Evolutionary conservation across 2,888 invertebrate species (phyloP).

Genomic region (Clivina fossor): DNA sequence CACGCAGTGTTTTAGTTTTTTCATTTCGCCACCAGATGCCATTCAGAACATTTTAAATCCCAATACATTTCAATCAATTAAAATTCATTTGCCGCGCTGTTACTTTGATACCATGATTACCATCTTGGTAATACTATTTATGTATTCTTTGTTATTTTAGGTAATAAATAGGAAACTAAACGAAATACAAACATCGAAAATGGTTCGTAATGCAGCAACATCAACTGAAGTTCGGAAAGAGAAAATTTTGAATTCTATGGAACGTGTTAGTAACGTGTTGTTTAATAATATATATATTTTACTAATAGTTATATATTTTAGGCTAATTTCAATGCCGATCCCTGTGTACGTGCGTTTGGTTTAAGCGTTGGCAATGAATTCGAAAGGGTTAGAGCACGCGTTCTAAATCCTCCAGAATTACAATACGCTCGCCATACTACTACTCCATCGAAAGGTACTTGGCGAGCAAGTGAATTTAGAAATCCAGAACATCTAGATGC

Average conservation of each 20-base stretch:
- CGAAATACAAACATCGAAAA: constrained; percentile 77
- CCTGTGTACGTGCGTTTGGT: constrained; percentile 77
- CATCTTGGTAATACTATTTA: too few relatives aligned
- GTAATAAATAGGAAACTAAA: constrained; percentile 74
- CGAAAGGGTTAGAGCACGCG: constrained; percentile 74
- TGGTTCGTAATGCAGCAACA: constrained; percentile 87
- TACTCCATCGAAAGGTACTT: constrained; percentile 52
- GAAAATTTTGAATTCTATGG: constrained; percentile 72
- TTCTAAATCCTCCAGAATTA: constrained; percentile 75
- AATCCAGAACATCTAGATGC: constrained; percentile 46
- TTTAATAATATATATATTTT: not conserved
- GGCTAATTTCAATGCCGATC: constrained; percentile 51
- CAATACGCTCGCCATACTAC: constrained; percentile 55
- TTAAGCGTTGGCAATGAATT: constrained; percentile 74
- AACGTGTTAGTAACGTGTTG: too few relatives aligned
- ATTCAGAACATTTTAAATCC: too few relatives aligned
- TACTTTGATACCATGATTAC: too few relatives aligned
- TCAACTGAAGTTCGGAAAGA: constrained; percentile 72
- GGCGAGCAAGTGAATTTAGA: constrained; percentile 52
- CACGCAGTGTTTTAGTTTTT: too few relatives aligned
- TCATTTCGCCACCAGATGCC: too few relatives aligned
- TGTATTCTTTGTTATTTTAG: not conserved
- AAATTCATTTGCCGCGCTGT: too few relatives aligned
- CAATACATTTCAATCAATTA: too few relatives aligned
- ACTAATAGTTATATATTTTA: too few relatives aligned